Percentiles rank a stretch among this genome's conserved stretches.
phyloP scores from a whole-genome alignment of 2,888 invertebrate species.

The Cosmorhoe ocellata region DNA sequence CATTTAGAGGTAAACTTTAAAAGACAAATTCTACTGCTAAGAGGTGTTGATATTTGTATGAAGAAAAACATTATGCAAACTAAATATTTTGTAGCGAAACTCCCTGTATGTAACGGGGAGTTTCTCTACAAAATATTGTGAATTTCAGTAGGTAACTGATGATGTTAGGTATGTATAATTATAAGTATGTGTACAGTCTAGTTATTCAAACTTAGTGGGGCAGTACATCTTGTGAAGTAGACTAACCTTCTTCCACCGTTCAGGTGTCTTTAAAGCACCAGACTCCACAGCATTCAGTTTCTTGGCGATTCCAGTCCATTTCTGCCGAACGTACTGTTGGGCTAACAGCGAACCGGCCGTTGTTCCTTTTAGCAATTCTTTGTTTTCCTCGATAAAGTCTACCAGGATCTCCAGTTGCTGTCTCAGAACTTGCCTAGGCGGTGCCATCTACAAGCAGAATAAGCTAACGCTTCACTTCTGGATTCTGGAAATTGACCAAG shows the following conservation, averaged over 20 bases:
- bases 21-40: too few species aligned
- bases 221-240: background rate
- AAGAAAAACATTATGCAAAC: too few species aligned
- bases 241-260: constrained; percentile 69
- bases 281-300: constrained; percentile 61
- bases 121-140: too few species aligned
- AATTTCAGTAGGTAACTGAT: too few species aligned
- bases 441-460: constrained; percentile 53
- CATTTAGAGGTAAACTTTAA: too few species aligned
- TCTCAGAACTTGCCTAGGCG: constrained; percentile 64
- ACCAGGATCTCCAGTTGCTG: constrained; percentile 65
- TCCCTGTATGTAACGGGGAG: too few species aligned
- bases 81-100: too few species aligned
- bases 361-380: constrained; percentile 60
- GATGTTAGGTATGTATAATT: background rate
- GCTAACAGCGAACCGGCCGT: constrained; percentile 54
- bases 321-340: constrained; percentile 57
- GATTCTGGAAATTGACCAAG: too few species aligned
- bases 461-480: too few species aligned
- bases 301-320: constrained; percentile 64
- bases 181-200: too few species aligned
- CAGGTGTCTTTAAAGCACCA: constrained; percentile 63
- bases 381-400: constrained; percentile 65
- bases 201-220: too few species aligned
- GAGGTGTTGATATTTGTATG: too few species aligned